phyloP scores from a whole-genome alignment of 2,797 vertebrate genomes.

The Chelidonichthys spinosus region DNA sequence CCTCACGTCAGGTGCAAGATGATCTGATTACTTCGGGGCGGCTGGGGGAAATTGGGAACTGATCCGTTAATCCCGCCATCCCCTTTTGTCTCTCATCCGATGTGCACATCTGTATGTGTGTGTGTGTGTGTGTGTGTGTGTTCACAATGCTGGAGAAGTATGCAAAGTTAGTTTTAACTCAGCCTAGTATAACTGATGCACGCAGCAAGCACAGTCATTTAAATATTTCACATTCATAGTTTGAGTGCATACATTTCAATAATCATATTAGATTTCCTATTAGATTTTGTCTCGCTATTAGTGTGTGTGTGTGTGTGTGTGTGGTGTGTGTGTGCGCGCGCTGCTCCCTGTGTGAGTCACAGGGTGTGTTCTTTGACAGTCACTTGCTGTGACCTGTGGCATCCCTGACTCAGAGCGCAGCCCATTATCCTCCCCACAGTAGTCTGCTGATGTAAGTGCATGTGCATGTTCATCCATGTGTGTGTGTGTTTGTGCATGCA shows the following conservation, averaged over 20 bases:
- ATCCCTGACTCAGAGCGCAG: slow-evolving; percentile 44
- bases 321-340: slow-evolving; percentile 31
- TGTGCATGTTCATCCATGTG: slow-evolving; percentile 32
- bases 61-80: slow-evolving; percentile 85
- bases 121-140: slow-evolving; percentile 51
- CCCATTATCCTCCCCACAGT: slow-evolving; percentile 39
- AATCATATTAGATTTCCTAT: slow-evolving; percentile 57
- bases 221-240: slow-evolving; percentile 61
- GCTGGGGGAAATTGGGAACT: slow-evolving; percentile 84
- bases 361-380: slow-evolving; percentile 53
- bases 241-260: slow-evolving; percentile 45
- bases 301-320: neutral
- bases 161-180: slow-evolving; percentile 67
- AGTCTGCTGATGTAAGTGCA: slow-evolving; percentile 34
- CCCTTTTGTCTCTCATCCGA: slow-evolving; percentile 66
- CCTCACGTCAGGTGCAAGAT: slow-evolving; percentile 85
- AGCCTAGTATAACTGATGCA: slow-evolving; percentile 35
- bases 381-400: slow-evolving; percentile 51
- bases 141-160: slow-evolving; percentile 51
- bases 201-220: slow-evolving; percentile 55
- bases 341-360: slow-evolving; percentile 31
- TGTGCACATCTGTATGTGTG: slow-evolving; percentile 1
- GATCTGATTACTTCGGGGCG: slow-evolving; percentile 85
- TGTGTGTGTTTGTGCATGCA: slow-evolving; percentile 52
- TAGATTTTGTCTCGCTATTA: slow-evolving; percentile 48